phyloP scores from a whole-genome alignment of 2,888 invertebrate genomes.

The Teleogryllus oceanicus region DNA sequence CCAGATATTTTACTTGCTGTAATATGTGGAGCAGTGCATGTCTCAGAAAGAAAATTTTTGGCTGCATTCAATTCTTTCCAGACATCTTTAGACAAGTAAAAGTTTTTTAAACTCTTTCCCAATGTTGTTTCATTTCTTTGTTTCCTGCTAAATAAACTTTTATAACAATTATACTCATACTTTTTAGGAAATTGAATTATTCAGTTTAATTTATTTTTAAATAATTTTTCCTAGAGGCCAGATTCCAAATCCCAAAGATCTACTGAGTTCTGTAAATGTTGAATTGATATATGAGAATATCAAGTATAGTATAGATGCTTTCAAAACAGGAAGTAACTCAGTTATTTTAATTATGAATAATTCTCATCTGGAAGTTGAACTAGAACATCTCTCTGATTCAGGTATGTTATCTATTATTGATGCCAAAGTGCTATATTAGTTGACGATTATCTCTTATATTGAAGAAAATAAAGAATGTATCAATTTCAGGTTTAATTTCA shows the following conservation, averaged over 20 bases:
- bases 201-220: neutral
- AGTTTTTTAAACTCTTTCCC: no score
- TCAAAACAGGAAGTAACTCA: conserved; percentile 84
- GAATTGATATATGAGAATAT: conserved; percentile 86
- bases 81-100: conserved; percentile 43
- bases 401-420: conserved; percentile 48
- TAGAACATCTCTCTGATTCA: conserved; percentile 84
- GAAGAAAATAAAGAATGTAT: neutral
- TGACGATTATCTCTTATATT: no score
- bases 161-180: neutral
- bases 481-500: neutral
- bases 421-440: no score
- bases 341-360: conserved; percentile 95
- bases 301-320: conserved; percentile 85
- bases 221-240: conserved; percentile 66
- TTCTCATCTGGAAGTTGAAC: conserved; percentile 90
- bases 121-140: no score
- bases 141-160: no score
- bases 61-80: conserved; percentile 86
- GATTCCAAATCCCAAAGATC: conserved; percentile 83
- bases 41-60: conserved; percentile 82
- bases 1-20: conserved; percentile 90
- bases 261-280: conserved; percentile 81
- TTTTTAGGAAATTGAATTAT: neutral
- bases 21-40: conserved; percentile 87